Conservation (phyloP, 2,797 vertebrate genomes). For the Trematomus bernacchii region DNA sequence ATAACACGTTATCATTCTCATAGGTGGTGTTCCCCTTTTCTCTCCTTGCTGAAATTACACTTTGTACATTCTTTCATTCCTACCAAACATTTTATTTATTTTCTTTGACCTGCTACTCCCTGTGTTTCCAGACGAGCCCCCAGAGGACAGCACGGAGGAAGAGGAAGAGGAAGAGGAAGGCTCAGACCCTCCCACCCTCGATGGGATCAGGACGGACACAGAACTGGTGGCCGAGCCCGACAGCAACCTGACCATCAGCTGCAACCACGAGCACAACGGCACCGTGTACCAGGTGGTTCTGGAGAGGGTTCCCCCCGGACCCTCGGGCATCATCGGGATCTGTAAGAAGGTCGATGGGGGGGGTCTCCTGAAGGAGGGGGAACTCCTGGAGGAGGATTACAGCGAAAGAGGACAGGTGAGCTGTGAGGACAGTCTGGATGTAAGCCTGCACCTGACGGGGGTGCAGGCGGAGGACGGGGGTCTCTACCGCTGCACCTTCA, state of each 20-base stretch:
- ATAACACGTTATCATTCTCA: too few species aligned
- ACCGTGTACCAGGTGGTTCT: slow-evolving; percentile 71
- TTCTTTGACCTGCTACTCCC: not conserved
- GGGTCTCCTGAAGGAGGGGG: slow-evolving; percentile 60
- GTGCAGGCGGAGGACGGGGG: slow-evolving; percentile 77
- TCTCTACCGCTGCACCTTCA: slow-evolving; percentile 80
- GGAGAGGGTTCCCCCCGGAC: slow-evolving; percentile 77
- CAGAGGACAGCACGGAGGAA: slow-evolving; percentile 35
- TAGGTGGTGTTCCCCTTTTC: not conserved
- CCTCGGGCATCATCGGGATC: slow-evolving; percentile 68
- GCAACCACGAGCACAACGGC: slow-evolving; percentile 55
- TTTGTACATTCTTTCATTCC: not conserved
- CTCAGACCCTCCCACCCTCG: slow-evolving; percentile 27
- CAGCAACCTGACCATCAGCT: slow-evolving; percentile 81
- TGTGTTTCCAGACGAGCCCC: slow-evolving; percentile 75
- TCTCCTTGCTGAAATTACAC: not conserved
- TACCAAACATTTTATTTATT: fast-evolving
- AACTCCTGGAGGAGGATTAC: slow-evolving; percentile 78
- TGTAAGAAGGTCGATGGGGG: slow-evolving; percentile 73
- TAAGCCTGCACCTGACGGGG: slow-evolving; percentile 67
- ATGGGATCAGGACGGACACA: slow-evolving; percentile 20
- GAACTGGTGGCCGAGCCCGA: slow-evolving; percentile 58
- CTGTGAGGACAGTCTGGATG: slow-evolving; percentile 72
- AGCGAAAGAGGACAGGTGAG: slow-evolving; percentile 57
- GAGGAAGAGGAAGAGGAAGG: not conserved